These are phyloP conservation scores for Sylvia borin DNA, from an alignment of 2,797 vertebrate species.

Conservation along the genomic window DNA sequence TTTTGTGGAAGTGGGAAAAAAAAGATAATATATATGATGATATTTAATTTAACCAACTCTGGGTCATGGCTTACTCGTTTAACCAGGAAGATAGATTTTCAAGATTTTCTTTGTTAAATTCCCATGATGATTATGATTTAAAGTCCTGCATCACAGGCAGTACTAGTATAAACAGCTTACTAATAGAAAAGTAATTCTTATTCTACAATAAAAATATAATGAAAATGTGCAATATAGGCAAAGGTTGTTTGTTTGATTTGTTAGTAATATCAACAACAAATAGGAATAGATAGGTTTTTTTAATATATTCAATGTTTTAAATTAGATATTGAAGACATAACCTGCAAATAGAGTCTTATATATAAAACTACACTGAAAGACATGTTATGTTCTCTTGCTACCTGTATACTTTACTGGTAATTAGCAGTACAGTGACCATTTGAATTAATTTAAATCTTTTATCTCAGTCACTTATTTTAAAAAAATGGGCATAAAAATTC, in stretches of 20 bases:
- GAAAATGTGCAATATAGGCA: neutral
- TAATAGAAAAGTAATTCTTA: neutral
- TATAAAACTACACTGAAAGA: neutral
- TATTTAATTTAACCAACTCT: neutral
- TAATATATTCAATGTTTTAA: neutral
- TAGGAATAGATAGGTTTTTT: neutral
- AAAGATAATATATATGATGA: neutral
- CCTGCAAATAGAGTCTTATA: neutral
- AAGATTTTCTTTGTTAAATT: neutral
- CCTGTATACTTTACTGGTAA: neutral
- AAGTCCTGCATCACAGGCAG: neutral
- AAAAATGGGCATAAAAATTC: constrained; percentile 2
- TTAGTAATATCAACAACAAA: neutral
- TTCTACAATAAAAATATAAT: neutral
- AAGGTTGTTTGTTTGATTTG: neutral
- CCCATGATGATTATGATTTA: neutral
- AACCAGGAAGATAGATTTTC: neutral
- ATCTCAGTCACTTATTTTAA: constrained; percentile 34
- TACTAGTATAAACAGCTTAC: neutral
- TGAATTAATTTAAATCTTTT: constrained; percentile 35
- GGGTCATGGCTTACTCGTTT: neutral
- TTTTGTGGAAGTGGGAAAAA: neutral
- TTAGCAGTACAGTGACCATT: neutral
- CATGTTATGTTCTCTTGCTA: neutral
- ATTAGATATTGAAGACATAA: neutral